Evolutionary conservation across 2,113 vertebrate genomes (phyloP).

Genomic region (Rissa tridactyla): DNA sequence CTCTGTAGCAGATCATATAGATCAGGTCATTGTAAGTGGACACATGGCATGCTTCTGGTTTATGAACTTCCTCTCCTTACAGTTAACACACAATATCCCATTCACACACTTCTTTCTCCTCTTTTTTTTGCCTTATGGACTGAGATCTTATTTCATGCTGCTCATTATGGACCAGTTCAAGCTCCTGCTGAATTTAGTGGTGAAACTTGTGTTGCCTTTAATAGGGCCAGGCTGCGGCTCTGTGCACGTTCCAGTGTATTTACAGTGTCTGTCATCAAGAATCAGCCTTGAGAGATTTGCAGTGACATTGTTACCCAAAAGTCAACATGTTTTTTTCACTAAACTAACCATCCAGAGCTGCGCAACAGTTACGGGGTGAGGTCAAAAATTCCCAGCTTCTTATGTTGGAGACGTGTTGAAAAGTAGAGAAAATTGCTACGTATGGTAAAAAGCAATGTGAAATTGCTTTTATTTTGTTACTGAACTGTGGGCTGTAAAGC

Average conservation of each 20-base stretch:
- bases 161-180: neutral
- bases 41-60: neutral
- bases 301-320: neutral
- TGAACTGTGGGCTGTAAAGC: neutral
- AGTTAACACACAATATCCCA: neutral
- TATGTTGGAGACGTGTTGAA: neutral
- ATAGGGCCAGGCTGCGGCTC: neutral
- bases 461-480: neutral
- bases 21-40: neutral
- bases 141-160: neutral
- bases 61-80: neutral
- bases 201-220: constrained; percentile 1
- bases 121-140: neutral
- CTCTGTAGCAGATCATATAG: neutral
- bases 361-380: neutral
- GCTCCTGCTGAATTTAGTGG: neutral
- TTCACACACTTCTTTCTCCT: neutral
- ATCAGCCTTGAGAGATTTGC: neutral
- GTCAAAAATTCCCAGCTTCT: neutral
- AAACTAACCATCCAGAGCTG: neutral
- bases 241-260: neutral
- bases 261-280: neutral
- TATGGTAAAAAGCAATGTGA: neutral
- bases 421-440: neutral
- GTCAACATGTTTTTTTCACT: neutral